Percentiles rank a stretch among this genome's conserved stretches.
Evolutionary conservation across 2,797 vertebrate genomes (phyloP).

Genomic region (Falco columbarius): DNA sequence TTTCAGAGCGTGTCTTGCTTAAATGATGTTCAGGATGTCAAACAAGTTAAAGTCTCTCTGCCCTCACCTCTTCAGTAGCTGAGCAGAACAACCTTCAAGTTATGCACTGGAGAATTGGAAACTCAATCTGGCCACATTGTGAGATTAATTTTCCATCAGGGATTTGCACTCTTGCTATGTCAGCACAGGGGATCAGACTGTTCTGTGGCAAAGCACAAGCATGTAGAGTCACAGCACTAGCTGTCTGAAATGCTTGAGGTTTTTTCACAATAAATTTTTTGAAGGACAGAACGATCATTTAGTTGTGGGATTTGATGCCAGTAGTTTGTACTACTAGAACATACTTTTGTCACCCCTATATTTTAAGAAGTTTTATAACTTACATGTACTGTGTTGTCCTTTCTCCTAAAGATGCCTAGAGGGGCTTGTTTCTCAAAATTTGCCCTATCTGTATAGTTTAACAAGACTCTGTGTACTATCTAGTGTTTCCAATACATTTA

Average conservation of each 20-base stretch:
- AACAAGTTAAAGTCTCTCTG: conserved; percentile 35
- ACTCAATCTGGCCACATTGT: conserved; percentile 62
- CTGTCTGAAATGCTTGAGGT: conserved; percentile 46
- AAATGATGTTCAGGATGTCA: conserved; percentile 38
- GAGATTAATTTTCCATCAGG: conserved; percentile 77
- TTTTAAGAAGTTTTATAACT: not conserved
- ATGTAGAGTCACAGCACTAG: conserved; percentile 27
- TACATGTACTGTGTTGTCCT: not conserved
- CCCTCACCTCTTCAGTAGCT: conserved; percentile 45
- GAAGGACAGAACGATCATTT: conserved; percentile 38
- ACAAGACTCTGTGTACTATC: not conserved
- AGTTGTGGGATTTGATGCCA: conserved; percentile 3
- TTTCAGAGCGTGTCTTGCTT: not conserved
- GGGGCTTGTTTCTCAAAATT: not conserved
- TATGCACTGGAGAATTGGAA: conserved; percentile 63
- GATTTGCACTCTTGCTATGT: conserved; percentile 75
- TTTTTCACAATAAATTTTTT: conserved; percentile 40
- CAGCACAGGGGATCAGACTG: conserved; percentile 69
- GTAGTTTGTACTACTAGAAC: not conserved
- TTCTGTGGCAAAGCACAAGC: conserved; percentile 60
- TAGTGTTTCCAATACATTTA: not conserved
- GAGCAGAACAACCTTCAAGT: conserved; percentile 61
- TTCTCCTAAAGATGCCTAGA: not conserved
- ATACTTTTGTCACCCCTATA: not conserved
- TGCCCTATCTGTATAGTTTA: not conserved